Evolutionary conservation across 2,113 vertebrate species (phyloP).

Genomic region (Ibidorhyncha struthersii): DNA sequence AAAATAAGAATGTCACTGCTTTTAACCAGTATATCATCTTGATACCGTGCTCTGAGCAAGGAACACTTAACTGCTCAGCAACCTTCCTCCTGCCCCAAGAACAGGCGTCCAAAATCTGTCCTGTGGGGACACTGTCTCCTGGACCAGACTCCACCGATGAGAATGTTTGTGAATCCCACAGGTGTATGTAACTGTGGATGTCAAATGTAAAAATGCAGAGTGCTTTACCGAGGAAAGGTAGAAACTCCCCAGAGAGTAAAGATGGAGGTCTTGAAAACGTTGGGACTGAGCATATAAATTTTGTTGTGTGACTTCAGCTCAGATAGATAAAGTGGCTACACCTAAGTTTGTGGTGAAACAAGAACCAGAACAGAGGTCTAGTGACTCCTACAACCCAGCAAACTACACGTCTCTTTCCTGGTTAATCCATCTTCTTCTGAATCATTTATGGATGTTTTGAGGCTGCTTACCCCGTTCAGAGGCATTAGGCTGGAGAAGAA

Average conservation of each 20-base stretch:
- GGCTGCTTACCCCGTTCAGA: slow-evolving; percentile 27
- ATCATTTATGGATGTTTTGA: slow-evolving; percentile 47
- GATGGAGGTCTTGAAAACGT: not conserved
- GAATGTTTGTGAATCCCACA: not conserved
- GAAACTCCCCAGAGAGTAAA: not conserved
- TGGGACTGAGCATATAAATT: not conserved
- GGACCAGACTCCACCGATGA: not conserved
- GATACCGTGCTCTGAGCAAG: not conserved
- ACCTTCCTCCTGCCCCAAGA: not conserved
- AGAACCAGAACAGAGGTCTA: not conserved
- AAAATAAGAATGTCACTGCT: not conserved
- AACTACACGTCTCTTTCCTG: not conserved
- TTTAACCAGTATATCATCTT: not conserved
- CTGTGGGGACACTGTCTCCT: not conserved
- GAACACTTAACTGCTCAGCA: not conserved
- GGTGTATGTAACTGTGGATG: not conserved
- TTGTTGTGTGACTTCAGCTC: not conserved
- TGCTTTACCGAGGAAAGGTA: not conserved
- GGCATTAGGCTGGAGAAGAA: slow-evolving; percentile 1
- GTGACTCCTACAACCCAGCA: not conserved
- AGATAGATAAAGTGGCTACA: fast-evolving
- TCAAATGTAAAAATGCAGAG: not conserved
- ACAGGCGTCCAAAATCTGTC: not conserved
- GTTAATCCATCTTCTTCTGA: slow-evolving; percentile 31
- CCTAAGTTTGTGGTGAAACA: not conserved